Base-by-base conservation (phyloP, 1,140 invertebrate species). In the Caenorhabditis briggsae region DNA sequence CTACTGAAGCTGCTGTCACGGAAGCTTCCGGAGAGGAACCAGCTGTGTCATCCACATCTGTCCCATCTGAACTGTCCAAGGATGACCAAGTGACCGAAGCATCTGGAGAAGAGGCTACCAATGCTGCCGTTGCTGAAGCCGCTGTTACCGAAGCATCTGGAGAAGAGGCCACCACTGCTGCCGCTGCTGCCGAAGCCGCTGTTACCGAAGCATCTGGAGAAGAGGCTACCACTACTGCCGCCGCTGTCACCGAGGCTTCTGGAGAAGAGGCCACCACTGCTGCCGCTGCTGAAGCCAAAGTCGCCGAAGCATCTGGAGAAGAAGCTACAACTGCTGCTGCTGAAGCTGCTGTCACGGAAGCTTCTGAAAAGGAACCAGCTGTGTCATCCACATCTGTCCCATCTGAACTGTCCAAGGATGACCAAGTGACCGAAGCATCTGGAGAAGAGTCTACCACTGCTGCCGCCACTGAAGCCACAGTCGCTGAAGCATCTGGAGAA, bases 21-120 rank as follows among this genome's bases (percentile, higher is more conserved):
- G 65, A 70, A 61, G 84, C 70, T 6, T 78, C 64, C 0, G 84
- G 58, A 64, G 82, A 85, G 65, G 74, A 56, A n/a, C n/a, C n/a
- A n/a, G 55, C 59, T 20, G 41, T 20, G 1, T 18, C 56, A 18
- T 18, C 70, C 70, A 78, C 70, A 2, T 43, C 70, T 5, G 3
- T n/a, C 6, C 16, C 59, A 9, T 33, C 84, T 41, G 48, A n/a
- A n/a, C n/a, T n/a, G n/a, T n/a, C n/a, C 7, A 48, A n/a, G 33
- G 59, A 65, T 33, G 65, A 33, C 41, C 12, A 8, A 25, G n/a
- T 48, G 12, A 55, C 53, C 33, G 84, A 55, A 78, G 84, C 23
- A n/a, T 53, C 65, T 12, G 55, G 64, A n/a, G 65, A 85, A 78
- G 84, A 43, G 18, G 14, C 83, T 14, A 84, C 83, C 48, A 84